Evolutionary conservation across 2,797 vertebrate genomes (phyloP), one percentile per base, ranked within the genome.

Genomic region (Trachops cirrhosus): DNA sequence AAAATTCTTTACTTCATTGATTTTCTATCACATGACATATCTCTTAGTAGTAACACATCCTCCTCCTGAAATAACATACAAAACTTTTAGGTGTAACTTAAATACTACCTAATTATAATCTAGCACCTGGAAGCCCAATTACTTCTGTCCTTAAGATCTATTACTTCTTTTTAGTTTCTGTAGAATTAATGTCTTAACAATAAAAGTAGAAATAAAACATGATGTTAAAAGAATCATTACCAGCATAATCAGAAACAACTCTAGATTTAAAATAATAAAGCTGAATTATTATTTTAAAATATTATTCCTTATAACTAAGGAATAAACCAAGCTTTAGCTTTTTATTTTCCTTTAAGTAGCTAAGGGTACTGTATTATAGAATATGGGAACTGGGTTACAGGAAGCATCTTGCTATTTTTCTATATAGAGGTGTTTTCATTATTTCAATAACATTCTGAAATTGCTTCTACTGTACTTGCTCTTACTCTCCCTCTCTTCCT

Each of bases 211-310:
- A 46, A 71, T 91, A 91, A 95, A 94, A 59, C 74, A 83, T 15
- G 87, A 41, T 50, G 71, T 90, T 59, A 41, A 91, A 95, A 94
- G 91, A 94, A 86, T 86, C 32, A 84, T 86, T 89, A 83, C 12
- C 62, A 70, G 32, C 41, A 91, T 88, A 86, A 90, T 85, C 90
- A 93, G n/a, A 83, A 93, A 68, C 70, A 95, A 64, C 29, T 94
- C 19, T 88, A 78, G 41, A 75, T 86, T 97, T 96, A 50, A 91
- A 91, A 84, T 62, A 83, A 68, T n/a, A 89, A 89, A 83, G 21
- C 32, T 78, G 9, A 86, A 74, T 91, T 83, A 37, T 79, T 6
- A 32, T 71, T 86, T 93, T 8, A 10, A 93, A 96, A 79, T 54
- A 92, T 77, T 71, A 39, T 67, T 62, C 16, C 52, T 95, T 85